A percentile compares a stretch with the other conserved stretches of the same genome.
These are phyloP conservation scores for Azorinus chamasolen DNA, from an alignment of 2,888 invertebrate species.

Conservation along the genomic window DNA sequence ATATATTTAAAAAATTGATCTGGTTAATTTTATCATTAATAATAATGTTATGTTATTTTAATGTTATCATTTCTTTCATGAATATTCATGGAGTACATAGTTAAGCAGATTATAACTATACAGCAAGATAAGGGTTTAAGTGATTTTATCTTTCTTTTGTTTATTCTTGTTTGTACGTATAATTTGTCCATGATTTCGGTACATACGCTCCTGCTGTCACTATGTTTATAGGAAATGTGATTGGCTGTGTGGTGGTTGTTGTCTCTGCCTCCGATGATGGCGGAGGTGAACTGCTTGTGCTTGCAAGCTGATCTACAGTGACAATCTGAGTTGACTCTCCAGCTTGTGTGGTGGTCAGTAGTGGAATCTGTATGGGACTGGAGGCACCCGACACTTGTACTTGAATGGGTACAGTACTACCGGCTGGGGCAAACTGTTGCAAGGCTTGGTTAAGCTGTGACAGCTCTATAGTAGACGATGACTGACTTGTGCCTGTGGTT, in stretches of 20 bases:
- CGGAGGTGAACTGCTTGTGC: background rate
- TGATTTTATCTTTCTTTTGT: too few species aligned
- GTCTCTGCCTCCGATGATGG: background rate
- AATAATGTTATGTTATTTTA: too few species aligned
- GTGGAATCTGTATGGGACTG: conserved; percentile 50
- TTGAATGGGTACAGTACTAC: conserved; percentile 30
- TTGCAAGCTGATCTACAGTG: conserved; percentile 21
- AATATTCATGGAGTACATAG: too few species aligned
- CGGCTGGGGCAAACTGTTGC: conserved; percentile 62
- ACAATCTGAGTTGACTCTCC: conserved; percentile 33
- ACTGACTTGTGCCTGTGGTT: conserved; percentile 50
- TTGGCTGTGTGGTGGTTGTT: conserved; percentile 7
- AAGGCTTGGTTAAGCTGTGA: conserved; percentile 78
- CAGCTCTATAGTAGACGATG: conserved; percentile 78
- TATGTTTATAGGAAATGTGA: background rate
- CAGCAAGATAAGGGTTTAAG: too few species aligned
- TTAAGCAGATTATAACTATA: too few species aligned
- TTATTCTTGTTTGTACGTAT: conserved; percentile 9
- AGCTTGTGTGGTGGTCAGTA: conserved; percentile 34
- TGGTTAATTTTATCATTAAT: too few species aligned
- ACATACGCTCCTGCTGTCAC: conserved; percentile 13
- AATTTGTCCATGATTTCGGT: conserved; percentile 25
- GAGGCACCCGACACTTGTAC: conserved; percentile 61
- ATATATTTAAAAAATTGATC: too few species aligned
- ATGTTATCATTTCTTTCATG: too few species aligned